A percentile compares a stretch with the other conserved stretches of the same genome.
Evolutionary conservation across 1,140 invertebrate genomes (phyloP).

Genomic region (Calliphora vicina): DNA sequence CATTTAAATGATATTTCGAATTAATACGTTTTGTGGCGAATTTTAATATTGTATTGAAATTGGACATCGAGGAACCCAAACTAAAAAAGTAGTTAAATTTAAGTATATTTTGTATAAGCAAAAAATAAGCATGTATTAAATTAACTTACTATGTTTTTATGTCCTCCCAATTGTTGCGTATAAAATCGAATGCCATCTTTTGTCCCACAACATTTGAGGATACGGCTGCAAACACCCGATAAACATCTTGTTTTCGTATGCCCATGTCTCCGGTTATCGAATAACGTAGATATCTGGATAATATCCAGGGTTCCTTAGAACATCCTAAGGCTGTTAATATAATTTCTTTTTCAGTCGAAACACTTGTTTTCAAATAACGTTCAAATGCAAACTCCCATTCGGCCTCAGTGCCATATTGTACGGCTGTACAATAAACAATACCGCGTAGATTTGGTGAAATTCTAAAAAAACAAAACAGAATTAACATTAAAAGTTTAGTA

Average conservation of each 20-base stretch:
- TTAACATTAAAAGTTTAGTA: no score
- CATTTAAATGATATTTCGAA: slow-evolving; percentile 75
- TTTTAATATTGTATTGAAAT: slow-evolving; percentile 77
- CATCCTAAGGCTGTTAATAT: slow-evolving; percentile 82
- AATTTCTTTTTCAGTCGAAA: slow-evolving; percentile 78
- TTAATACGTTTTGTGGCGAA: slow-evolving; percentile 76
- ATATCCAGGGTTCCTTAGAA: slow-evolving; percentile 77
- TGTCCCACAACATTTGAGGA: slow-evolving; percentile 76
- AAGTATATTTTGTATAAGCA: neutral
- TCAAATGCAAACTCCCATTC: slow-evolving; percentile 90
- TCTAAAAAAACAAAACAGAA: slow-evolving; percentile 35
- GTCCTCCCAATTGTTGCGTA: slow-evolving; percentile 76
- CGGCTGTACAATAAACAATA: slow-evolving; percentile 85
- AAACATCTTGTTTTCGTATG: slow-evolving; percentile 82
- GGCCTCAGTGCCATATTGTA: slow-evolving; percentile 77
- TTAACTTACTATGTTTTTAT: slow-evolving; percentile 77
- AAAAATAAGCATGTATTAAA: no score
- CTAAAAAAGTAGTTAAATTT: slow-evolving; percentile 61
- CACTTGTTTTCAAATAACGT: slow-evolving; percentile 74
- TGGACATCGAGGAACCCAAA: slow-evolving; percentile 74
- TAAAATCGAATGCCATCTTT: slow-evolving; percentile 76
- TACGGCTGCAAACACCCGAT: slow-evolving; percentile 76
- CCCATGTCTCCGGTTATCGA: slow-evolving; percentile 72
- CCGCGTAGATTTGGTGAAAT: slow-evolving; percentile 83
- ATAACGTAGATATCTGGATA: slow-evolving; percentile 78